Evolutionary conservation across 2,888 invertebrate genomes (phyloP).

Genomic region (Venustoraphidia nigricollis): DNA sequence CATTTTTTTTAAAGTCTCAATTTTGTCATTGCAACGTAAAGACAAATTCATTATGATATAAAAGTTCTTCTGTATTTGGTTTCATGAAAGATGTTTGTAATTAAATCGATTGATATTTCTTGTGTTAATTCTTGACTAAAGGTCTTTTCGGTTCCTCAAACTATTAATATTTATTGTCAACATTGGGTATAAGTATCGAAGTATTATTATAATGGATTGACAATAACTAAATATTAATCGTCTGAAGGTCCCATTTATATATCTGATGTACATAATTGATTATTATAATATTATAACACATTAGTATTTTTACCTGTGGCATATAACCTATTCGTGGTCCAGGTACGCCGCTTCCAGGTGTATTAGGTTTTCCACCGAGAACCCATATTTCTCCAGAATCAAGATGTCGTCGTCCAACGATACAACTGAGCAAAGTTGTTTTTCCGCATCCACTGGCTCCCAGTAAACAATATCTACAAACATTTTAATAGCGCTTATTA

Average conservation of each 20-base stretch:
- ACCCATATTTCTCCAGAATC: slow-evolving; percentile 61
- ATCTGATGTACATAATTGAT: not conserved
- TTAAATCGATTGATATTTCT: too few species aligned
- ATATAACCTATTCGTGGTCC: slow-evolving; percentile 71
- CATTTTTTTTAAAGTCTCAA: too few species aligned
- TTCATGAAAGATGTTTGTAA: too few species aligned
- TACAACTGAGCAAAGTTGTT: slow-evolving; percentile 71
- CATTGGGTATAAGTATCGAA: not conserved
- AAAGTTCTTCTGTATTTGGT: too few species aligned
- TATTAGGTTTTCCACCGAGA: slow-evolving; percentile 51
- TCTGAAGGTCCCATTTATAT: too few species aligned
- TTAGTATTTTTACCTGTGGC: slow-evolving; percentile 50
- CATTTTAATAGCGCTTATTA: slow-evolving; percentile 1
- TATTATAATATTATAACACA: slow-evolving; percentile 1
- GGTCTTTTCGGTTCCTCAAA: too few species aligned
- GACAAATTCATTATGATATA: too few species aligned
- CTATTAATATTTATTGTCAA: too few species aligned
- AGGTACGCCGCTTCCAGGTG: slow-evolving; percentile 45
- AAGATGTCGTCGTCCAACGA: slow-evolving; percentile 61
- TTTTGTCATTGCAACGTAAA: too few species aligned
- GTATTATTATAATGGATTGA: too few species aligned
- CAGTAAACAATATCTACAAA: slow-evolving; percentile 62
- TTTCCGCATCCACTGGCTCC: slow-evolving; percentile 87
- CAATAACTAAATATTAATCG: too few species aligned
- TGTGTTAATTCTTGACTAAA: too few species aligned